Base-by-base conservation (phyloP, 2,888 invertebrate species). In the Perdita meconis region DNA sequence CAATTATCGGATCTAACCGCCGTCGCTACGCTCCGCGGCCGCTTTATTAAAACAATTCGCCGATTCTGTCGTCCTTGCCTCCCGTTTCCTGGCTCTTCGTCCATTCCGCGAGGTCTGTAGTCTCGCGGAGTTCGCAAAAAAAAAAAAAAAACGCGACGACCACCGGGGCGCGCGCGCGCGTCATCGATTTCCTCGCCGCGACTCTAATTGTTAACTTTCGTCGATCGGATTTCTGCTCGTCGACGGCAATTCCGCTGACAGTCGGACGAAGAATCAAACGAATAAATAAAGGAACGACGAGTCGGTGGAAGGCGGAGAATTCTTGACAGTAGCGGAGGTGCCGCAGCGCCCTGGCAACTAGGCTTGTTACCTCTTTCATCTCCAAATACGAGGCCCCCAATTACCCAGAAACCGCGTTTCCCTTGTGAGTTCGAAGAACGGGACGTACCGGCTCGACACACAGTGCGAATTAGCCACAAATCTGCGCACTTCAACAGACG, bases 41-140 rank as follows among this genome's bases (percentile, higher is more conserved):
- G 83, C 86, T 88, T 89, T 89, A 89, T 89, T 88, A 88, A 89
- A 89, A 88, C 88, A 89, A 88, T 88, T 86, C 86, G 74, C 80
- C 78, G 79, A 83, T 84, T 67, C 67, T 66, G 6, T 30, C 30
- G 30, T 30, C 30, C 30, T 4, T 30, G 55, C 60, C 47, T 47
- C 60, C 51, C 56, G 53, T 40, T 60, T 53, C 59, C n/a, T 13
- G 63, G 40, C 47, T 40, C 51, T 44, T 56, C 34, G 16, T 64
- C 16, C 65, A 53, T 16, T 42, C 63, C 36, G 42, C 80, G 59
- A 61, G n/a, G 38, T 60, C 50, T 73, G 55, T 63, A 64, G 74
- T 60, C 63, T 55, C 74, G n/a, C n/a, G n/a, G 53, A 6, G 60
- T 56, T 61, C 81, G 64, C 76, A 65, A 57, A 61, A n/a, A n/a